Percentiles rank a stretch among this genome's conserved stretches.
Conservation (phyloP, 2,113 vertebrate species). For the Strix uralensis region DNA sequence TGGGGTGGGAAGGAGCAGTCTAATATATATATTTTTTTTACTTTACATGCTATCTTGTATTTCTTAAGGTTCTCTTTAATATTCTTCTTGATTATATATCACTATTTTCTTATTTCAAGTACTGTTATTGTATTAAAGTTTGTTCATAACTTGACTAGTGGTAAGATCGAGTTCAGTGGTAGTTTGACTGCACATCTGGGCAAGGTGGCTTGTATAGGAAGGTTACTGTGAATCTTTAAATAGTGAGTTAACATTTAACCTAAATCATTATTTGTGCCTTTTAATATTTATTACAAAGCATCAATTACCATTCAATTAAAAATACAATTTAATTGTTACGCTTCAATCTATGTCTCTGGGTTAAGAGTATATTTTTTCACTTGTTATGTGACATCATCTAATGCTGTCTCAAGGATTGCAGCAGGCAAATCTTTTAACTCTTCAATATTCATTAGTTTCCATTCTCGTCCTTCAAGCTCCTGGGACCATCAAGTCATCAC, state of each 20-base stretch:
- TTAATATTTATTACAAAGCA: not conserved
- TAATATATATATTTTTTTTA: not conserved
- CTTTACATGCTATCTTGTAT: not conserved
- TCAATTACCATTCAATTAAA: not conserved
- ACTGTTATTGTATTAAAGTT: not conserved
- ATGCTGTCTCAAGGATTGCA: not conserved
- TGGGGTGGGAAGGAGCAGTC: not conserved
- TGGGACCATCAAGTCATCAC: not conserved
- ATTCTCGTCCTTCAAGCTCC: not conserved
- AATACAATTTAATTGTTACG: not conserved
- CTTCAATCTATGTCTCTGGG: not conserved
- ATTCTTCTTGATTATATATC: not conserved
- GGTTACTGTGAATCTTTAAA: not conserved
- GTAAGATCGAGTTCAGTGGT: not conserved
- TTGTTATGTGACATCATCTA: not conserved
- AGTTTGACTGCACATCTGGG: not conserved
- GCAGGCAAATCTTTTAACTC: not conserved
- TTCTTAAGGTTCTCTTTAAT: not conserved
- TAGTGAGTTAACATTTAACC: not conserved
- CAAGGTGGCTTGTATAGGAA: not conserved
- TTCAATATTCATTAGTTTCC: conserved; percentile 30
- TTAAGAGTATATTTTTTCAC: not conserved
- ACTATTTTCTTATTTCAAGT: not conserved
- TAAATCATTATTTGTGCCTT: not conserved
- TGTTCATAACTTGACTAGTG: not conserved